phyloP scores from a whole-genome alignment of 2,797 vertebrate genomes.

The Thalassophryne amazonica region DNA sequence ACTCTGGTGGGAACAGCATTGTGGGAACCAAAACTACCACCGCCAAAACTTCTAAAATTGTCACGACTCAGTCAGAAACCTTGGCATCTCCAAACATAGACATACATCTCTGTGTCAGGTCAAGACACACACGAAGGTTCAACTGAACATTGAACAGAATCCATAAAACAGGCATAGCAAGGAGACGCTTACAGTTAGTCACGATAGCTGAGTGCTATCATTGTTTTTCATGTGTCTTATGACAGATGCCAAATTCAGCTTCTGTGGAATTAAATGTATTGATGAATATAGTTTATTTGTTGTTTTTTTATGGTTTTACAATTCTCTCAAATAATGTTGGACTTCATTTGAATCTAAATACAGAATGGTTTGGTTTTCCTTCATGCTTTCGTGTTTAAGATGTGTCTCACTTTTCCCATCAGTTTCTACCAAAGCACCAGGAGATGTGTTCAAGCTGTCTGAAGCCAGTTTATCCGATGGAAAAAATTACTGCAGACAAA shows the following conservation, averaged over 20 bases:
- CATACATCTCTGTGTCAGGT: constrained; percentile 62
- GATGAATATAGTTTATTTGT: not conserved
- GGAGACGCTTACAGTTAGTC: not conserved
- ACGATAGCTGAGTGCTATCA: not conserved
- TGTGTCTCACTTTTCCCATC: constrained; percentile 32
- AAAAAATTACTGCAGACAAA: constrained; percentile 76
- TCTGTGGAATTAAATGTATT: not conserved
- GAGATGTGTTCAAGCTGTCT: constrained; percentile 80
- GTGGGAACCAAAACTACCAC: constrained; percentile 75
- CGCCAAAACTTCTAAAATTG: constrained; percentile 77
- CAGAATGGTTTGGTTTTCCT: not conserved
- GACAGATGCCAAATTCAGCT: constrained; percentile 3
- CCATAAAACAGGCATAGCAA: constrained; percentile 8
- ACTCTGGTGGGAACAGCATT: constrained; percentile 63
- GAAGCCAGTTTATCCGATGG: constrained; percentile 80
- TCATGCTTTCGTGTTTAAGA: not conserved
- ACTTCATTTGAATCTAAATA: constrained; percentile 12
- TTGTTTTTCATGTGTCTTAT: not conserved
- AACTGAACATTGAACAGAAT: constrained; percentile 55
- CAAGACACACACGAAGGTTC: constrained; percentile 73
- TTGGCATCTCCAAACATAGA: constrained; percentile 52
- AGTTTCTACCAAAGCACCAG: constrained; percentile 71
- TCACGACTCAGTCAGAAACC: constrained; percentile 79
- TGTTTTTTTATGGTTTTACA: not conserved
- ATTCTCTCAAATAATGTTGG: not conserved